Evolutionary conservation across 2,797 vertebrate species (phyloP).

Genomic region (Manis crassicaudata): DNA sequence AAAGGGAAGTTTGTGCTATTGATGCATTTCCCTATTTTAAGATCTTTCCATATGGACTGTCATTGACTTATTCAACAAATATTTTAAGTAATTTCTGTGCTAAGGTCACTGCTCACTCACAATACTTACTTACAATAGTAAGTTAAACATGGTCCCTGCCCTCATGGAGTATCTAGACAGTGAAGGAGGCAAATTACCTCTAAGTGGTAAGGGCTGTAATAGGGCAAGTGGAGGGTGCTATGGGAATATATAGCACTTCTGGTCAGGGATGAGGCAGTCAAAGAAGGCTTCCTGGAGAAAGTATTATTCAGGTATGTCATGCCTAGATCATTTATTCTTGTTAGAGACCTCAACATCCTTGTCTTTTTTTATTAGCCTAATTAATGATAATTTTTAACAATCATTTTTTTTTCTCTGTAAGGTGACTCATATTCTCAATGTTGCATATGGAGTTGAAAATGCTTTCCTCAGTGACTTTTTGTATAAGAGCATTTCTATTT

Average conservation of each 20-base stretch:
- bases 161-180: background rate
- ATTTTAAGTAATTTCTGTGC: background rate
- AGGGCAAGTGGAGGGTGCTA: background rate
- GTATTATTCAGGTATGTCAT: background rate
- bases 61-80: background rate
- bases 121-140: background rate
- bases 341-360: background rate
- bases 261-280: background rate
- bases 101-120: background rate
- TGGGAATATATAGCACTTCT: background rate
- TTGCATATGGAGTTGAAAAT: conserved; percentile 96
- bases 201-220: background rate
- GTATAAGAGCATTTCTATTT: conserved; percentile 93
- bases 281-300: background rate
- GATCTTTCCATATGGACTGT: background rate
- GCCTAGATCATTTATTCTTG: conserved; percentile 5
- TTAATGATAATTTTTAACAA: background rate
- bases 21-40: background rate
- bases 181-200: background rate
- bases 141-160: background rate
- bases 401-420: conserved; percentile 78
- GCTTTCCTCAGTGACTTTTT: conserved; percentile 92
- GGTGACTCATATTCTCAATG: conserved; percentile 97
- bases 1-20: background rate
- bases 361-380: conserved; percentile 25